A percentile compares a stretch with the other conserved stretches of the same genome.
Conservation (phyloP, 1,140 invertebrate species). For the Drosophila albomicans region DNA sequence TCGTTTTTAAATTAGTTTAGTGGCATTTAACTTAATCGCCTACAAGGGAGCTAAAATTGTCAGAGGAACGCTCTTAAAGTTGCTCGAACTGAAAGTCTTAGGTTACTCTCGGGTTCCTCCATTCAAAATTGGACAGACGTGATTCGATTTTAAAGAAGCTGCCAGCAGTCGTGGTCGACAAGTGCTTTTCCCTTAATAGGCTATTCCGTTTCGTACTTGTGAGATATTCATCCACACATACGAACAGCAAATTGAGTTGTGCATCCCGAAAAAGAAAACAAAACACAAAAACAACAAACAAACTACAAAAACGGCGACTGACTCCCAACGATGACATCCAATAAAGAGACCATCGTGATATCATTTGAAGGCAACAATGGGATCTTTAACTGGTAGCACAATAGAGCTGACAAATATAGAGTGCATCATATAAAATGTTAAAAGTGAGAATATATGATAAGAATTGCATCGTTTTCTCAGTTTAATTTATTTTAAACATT, state of each 20-base stretch:
- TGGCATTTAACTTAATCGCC: constrained; percentile 84
- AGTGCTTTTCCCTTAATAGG: constrained; percentile 69
- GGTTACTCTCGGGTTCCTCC: constrained; percentile 27
- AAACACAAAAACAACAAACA: constrained; percentile 18
- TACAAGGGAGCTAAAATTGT: constrained; percentile 79
- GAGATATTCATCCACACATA: constrained; percentile 17
- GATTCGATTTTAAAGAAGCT: constrained; percentile 84
- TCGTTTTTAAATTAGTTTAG: constrained; percentile 85
- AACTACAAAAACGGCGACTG: constrained; percentile 14
- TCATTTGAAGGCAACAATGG: constrained; percentile 44
- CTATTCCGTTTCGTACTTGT: constrained; percentile 29
- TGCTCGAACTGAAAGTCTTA: neutral
- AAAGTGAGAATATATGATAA: too few relatives aligned
- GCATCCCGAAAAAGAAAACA: constrained; percentile 43
- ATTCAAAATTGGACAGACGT: constrained; percentile 77
- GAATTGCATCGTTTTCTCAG: too few relatives aligned
- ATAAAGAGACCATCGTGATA: constrained; percentile 58
- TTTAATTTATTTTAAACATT: too few relatives aligned
- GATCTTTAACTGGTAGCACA: neutral
- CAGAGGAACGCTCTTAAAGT: constrained; percentile 19
- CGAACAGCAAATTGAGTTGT: constrained; percentile 71
- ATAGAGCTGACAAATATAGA: neutral
- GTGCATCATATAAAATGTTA: neutral
- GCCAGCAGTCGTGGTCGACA: constrained; percentile 51
- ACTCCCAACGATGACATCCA: constrained; percentile 25